phyloP scores from a whole-genome alignment of 2,888 invertebrate genomes.

The Resseliella maxima region DNA sequence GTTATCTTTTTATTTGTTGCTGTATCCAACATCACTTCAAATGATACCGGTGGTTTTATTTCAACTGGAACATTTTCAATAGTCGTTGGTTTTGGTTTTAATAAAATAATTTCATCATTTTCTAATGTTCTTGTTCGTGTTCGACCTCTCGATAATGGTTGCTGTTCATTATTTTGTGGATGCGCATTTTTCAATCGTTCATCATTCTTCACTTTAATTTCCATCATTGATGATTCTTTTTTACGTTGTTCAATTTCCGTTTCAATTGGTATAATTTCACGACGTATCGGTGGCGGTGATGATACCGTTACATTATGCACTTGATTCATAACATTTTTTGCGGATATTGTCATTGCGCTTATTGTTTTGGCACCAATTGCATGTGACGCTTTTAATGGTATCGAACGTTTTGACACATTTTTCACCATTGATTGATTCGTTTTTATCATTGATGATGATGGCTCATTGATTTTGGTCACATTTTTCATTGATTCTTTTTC shows the following conservation, averaged over 20 bases:
- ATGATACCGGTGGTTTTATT: slow-evolving; percentile 64
- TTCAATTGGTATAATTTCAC: slow-evolving; percentile 58
- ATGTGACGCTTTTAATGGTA: slow-evolving; percentile 39
- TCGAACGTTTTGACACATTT: slow-evolving; percentile 56
- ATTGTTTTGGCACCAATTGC: slow-evolving; percentile 10
- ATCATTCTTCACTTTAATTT: background rate
- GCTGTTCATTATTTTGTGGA: background rate
- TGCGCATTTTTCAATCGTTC: slow-evolving; percentile 57
- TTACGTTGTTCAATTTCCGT: slow-evolving; percentile 12
- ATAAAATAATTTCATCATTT: slow-evolving; percentile 63
- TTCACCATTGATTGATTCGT: too few species aligned
- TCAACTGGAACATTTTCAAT: slow-evolving; percentile 52
- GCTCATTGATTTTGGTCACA: background rate
- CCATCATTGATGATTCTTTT: slow-evolving; percentile 13
- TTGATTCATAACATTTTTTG: slow-evolving; percentile 65
- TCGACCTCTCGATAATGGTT: slow-evolving; percentile 57
- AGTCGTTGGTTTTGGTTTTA: slow-evolving; percentile 59
- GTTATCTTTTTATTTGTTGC: background rate
- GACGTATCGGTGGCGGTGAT: slow-evolving; percentile 65
- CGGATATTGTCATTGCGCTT: slow-evolving; percentile 57
- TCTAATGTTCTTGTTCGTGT: slow-evolving; percentile 63
- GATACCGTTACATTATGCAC: slow-evolving; percentile 66
- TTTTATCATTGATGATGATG: too few species aligned
- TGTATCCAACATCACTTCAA: slow-evolving; percentile 64
- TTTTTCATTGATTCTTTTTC: background rate